Percentiles rank a stretch among this genome's conserved stretches.
Conservation (phyloP, 1,140 invertebrate species). For the Drosophila pandora region DNA sequence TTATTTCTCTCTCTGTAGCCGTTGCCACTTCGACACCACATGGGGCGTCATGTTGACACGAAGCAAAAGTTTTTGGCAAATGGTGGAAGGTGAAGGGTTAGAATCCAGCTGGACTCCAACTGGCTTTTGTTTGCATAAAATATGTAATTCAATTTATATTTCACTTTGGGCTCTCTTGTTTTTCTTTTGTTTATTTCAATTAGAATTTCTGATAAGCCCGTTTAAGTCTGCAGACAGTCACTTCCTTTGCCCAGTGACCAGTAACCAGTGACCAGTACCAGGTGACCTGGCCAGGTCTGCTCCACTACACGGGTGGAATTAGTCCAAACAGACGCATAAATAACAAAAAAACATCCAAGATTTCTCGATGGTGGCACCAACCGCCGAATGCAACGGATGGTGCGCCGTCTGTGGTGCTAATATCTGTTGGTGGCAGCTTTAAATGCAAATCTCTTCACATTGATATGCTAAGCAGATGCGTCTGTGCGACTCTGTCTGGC, state of each 20-base stretch:
- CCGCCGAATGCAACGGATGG: constrained; percentile 7
- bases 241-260: constrained; percentile 11
- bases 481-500: constrained; percentile 57
- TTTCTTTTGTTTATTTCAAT: constrained; percentile 63
- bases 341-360: constrained; percentile 65
- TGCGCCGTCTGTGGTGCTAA: constrained; percentile 46
- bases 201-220: constrained; percentile 74
- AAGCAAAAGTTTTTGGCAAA: constrained; percentile 45
- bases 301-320: constrained; percentile 42
- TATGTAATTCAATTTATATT: constrained; percentile 54
- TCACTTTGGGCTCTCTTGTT: constrained; percentile 45
- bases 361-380: constrained; percentile 38
- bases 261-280: constrained; percentile 10
- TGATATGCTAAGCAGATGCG: constrained; percentile 78
- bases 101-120: constrained; percentile 10
- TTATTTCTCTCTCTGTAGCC: constrained; percentile 4
- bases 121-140: constrained; percentile 46
- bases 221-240: constrained; percentile 62
- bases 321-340: constrained; percentile 76
- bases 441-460: constrained; percentile 71
- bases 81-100: constrained; percentile 11
- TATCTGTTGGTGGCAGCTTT: constrained; percentile 68
- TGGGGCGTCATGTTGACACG: constrained; percentile 42
- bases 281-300: constrained; percentile 25
- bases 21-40: constrained; percentile 17